Conservation (phyloP, 2,113 vertebrate species). For the Pterocles burchelli region DNA sequence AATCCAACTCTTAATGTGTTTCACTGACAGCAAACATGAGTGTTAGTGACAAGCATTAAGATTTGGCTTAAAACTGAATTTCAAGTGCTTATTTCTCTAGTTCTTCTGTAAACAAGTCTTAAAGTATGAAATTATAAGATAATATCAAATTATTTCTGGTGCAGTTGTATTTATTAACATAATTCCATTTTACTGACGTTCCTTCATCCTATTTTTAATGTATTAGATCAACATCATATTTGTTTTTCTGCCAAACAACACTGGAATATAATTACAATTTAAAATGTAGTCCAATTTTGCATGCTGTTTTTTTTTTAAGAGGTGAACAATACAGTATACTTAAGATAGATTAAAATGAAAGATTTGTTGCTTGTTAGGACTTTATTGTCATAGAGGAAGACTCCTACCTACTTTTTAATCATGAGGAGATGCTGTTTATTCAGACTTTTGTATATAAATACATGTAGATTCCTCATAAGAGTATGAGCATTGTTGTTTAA, state of each 20-base stretch:
- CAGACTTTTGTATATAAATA: background rate
- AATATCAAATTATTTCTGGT: background rate
- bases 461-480: background rate
- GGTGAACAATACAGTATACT: background rate
- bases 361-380: background rate
- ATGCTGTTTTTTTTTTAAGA: background rate
- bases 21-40: background rate
- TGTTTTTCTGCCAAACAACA: background rate
- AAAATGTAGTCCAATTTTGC: background rate
- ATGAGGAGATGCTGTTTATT: background rate
- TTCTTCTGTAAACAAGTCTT: background rate
- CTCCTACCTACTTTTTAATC: background rate
- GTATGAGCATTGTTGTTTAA: background rate
- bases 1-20: rapidly evolving
- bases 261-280: background rate
- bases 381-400: background rate
- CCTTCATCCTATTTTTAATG: background rate
- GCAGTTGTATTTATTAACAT: background rate
- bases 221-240: background rate
- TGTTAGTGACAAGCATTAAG: background rate
- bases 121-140: background rate
- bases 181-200: background rate
- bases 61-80: background rate
- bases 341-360: background rate
- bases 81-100: background rate